A percentile compares a stretch with the other conserved stretches of the same genome.
phyloP scores from a whole-genome alignment of 1,140 invertebrate species.

The Anoplophora glabripennis region DNA sequence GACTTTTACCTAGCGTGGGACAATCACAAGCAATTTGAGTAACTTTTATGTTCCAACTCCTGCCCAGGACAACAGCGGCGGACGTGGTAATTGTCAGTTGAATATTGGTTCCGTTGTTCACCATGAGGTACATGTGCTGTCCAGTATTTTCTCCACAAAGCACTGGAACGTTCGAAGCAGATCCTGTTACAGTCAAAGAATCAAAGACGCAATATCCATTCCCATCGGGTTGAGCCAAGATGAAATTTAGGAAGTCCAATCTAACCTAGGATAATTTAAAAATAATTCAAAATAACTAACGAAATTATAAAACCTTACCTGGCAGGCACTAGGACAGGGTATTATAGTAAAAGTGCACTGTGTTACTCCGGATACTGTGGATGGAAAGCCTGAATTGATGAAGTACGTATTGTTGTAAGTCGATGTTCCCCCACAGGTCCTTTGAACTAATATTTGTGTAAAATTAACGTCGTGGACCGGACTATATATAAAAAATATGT shows the following conservation, averaged over 20 bases:
- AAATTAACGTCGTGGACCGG: no score
- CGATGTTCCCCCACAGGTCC: constrained; percentile 64
- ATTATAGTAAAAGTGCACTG: constrained; percentile 68
- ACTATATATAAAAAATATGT: no score
- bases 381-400: constrained; percentile 69
- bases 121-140: constrained; percentile 78
- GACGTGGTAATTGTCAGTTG: constrained; percentile 67
- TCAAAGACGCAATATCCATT: constrained; percentile 71
- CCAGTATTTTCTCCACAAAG: constrained; percentile 80
- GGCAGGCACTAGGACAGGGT: constrained; percentile 67
- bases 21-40: constrained; percentile 71
- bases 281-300: background rate
- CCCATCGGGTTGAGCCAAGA: constrained; percentile 67
- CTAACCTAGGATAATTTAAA: constrained; percentile 58
- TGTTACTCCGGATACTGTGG: constrained; percentile 61
- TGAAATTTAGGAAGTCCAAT: constrained; percentile 74
- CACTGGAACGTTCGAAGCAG: constrained; percentile 61
- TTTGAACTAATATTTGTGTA: constrained; percentile 69
- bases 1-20: constrained; percentile 58
- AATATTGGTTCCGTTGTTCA: constrained; percentile 65
- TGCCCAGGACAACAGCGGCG: constrained; percentile 54
- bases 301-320: constrained; percentile 54
- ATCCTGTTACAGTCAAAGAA: constrained; percentile 67
- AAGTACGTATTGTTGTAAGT: constrained; percentile 81
- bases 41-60: constrained; percentile 75